Conservation (phyloP, 2,113 vertebrate genomes). For the Oenanthe oenanthe region DNA sequence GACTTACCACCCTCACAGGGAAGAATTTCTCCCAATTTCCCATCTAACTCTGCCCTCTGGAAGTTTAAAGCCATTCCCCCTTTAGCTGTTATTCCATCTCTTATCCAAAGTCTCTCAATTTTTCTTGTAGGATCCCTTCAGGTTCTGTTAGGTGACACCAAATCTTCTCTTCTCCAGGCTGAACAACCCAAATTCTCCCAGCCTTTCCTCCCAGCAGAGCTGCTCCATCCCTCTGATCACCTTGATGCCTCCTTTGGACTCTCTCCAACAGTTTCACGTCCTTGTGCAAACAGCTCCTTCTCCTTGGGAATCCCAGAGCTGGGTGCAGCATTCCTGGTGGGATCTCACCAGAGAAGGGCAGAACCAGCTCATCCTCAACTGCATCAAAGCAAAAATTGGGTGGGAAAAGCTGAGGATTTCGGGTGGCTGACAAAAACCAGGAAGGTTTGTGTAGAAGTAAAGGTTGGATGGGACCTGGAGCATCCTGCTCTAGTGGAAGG, state of each 20-base stretch:
- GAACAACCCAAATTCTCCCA: not conserved
- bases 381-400: not conserved
- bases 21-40: not conserved
- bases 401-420: not conserved
- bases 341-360: not conserved
- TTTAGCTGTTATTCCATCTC: not conserved
- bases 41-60: not conserved
- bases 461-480: not conserved
- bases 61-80: not conserved
- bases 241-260: not conserved
- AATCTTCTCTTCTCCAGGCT: not conserved
- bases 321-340: not conserved
- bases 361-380: not conserved
- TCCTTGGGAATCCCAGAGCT: not conserved
- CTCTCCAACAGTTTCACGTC: not conserved
- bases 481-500: rapidly evolving
- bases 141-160: rapidly evolving
- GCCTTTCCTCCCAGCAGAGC: not conserved
- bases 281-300: not conserved
- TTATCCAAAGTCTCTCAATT: not conserved
- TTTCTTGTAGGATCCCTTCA: not conserved
- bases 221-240: not conserved
- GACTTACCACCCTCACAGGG: rapidly evolving
- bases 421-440: rapidly evolving
- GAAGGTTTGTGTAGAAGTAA: not conserved